Evolutionary conservation across 2,888 invertebrate species (phyloP).

Genomic region (Drepana falcataria): DNA sequence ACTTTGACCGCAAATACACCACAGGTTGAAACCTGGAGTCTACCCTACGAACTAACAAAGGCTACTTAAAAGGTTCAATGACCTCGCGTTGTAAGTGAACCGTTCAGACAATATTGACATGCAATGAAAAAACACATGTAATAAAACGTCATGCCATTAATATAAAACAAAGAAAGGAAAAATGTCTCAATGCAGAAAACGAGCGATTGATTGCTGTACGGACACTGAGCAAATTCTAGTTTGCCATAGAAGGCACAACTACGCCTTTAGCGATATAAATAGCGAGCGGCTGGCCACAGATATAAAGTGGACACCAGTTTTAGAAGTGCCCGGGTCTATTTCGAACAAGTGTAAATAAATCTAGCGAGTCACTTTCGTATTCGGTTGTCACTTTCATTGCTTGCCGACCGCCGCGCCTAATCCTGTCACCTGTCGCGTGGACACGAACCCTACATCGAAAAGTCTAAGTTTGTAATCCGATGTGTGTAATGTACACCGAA

Average conservation of each 20-base stretch:
- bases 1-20: slow-evolving; percentile 40
- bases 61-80: slow-evolving; percentile 50
- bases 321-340: slow-evolving; percentile 68
- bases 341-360: slow-evolving; percentile 74
- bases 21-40: slow-evolving; percentile 36
- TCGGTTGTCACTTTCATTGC: slow-evolving; percentile 69
- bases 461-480: too few relatives aligned
- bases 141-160: slow-evolving; percentile 36
- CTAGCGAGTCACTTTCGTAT: slow-evolving; percentile 67
- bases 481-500: too few relatives aligned
- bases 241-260: slow-evolving; percentile 69
- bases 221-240: slow-evolving; percentile 53
- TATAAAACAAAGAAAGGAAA: slow-evolving; percentile 51
- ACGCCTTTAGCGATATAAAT: slow-evolving; percentile 64
- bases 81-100: slow-evolving; percentile 47
- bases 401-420: slow-evolving; percentile 34
- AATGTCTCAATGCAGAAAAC: slow-evolving; percentile 53
- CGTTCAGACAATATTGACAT: slow-evolving; percentile 23
- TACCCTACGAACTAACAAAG: slow-evolving; percentile 56
- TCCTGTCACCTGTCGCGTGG: slow-evolving; percentile 20
- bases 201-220: slow-evolving; percentile 48
- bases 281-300: slow-evolving; percentile 54
- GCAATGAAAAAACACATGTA: slow-evolving; percentile 31
- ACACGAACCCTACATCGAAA: background rate
- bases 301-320: slow-evolving; percentile 71